Conservation (phyloP, 2,797 vertebrate species). For the Scolopax rusticola region DNA sequence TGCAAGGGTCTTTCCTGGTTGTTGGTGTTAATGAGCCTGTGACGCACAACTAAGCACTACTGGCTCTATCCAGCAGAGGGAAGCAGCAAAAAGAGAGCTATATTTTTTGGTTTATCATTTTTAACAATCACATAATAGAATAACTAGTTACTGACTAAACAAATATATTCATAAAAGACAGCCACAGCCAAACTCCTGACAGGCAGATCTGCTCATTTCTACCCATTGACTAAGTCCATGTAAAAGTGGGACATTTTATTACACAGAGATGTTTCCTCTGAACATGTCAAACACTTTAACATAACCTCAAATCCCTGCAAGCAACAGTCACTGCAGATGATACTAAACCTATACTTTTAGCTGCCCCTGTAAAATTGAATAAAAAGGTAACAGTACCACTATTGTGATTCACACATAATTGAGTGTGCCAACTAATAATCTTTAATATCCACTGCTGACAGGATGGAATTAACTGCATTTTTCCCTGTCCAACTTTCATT, state of each 20-base stretch:
- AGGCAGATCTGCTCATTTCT: slow-evolving; percentile 7
- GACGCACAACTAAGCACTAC: neutral
- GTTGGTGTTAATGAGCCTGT: neutral
- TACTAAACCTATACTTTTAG: slow-evolving; percentile 77
- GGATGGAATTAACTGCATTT: slow-evolving; percentile 95
- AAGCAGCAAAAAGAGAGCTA: slow-evolving; percentile 55
- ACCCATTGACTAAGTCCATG: neutral
- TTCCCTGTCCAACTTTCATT: slow-evolving; percentile 84
- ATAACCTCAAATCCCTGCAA: slow-evolving; percentile 9
- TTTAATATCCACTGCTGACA: slow-evolving; percentile 99
- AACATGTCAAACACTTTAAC: slow-evolving; percentile 27
- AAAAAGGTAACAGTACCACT: slow-evolving; percentile 87
- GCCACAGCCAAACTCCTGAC: neutral
- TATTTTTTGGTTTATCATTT: slow-evolving; percentile 9
- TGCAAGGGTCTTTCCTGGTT: neutral
- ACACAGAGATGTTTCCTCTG: slow-evolving; percentile 1
- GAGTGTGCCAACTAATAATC: slow-evolving; percentile 85
- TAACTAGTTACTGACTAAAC: neutral
- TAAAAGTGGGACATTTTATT: neutral
- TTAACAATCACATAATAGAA: neutral
- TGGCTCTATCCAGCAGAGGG: slow-evolving; percentile 59
- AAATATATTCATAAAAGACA: neutral
- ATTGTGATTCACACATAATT: slow-evolving; percentile 89
- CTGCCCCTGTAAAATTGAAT: slow-evolving; percentile 83
- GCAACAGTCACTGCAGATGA: slow-evolving; percentile 74